Percentiles rank a stretch among this genome's conserved stretches.
Evolutionary conservation across 1,140 invertebrate genomes (phyloP).

Genomic region (Temnothorax curvispinosus): DNA sequence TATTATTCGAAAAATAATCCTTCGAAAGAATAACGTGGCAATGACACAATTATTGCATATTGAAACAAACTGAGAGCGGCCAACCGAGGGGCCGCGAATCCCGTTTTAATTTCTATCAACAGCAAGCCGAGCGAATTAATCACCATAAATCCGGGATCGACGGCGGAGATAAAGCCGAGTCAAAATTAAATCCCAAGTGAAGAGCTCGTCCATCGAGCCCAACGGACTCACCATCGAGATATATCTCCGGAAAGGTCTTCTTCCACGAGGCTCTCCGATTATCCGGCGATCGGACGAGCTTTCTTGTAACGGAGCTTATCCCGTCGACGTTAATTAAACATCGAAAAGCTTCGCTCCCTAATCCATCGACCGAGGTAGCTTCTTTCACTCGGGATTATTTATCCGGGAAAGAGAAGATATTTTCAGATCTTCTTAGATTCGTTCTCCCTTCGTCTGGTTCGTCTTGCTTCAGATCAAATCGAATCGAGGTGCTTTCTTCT

Average conservation of each 20-base stretch:
- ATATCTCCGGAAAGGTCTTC: conserved; percentile 46
- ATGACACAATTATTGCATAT: conserved; percentile 14
- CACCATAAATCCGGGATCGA: conserved; percentile 59
- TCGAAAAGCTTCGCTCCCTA: conserved; percentile 62
- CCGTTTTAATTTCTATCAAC: conserved; percentile 52
- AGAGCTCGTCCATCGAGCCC: conserved; percentile 57
- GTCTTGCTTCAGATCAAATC: neutral
- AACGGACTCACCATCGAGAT: conserved; percentile 37
- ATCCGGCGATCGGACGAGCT: conserved; percentile 59
- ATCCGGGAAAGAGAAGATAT: conserved; percentile 17
- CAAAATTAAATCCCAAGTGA: conserved; percentile 59
- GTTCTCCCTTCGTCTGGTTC: conserved; percentile 11
- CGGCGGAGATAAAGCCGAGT: conserved; percentile 58
- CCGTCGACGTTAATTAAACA: conserved; percentile 66
- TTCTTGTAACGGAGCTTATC: conserved; percentile 66
- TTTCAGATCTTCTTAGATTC: conserved; percentile 23
- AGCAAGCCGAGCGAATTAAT: conserved; percentile 52
- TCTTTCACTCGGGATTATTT: conserved; percentile 65
- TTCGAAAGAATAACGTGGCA: neutral
- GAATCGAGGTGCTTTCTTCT: neutral
- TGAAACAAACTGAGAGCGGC: neutral
- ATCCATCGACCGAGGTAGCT: conserved; percentile 57
- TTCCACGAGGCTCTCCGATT: conserved; percentile 48
- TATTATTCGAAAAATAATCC: neutral
- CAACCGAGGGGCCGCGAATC: too few species aligned